These are phyloP conservation scores for Virgularia gustaviana DNA, from an alignment of 92 coral and sea anemone species.

Conservation along the genomic window DNA sequence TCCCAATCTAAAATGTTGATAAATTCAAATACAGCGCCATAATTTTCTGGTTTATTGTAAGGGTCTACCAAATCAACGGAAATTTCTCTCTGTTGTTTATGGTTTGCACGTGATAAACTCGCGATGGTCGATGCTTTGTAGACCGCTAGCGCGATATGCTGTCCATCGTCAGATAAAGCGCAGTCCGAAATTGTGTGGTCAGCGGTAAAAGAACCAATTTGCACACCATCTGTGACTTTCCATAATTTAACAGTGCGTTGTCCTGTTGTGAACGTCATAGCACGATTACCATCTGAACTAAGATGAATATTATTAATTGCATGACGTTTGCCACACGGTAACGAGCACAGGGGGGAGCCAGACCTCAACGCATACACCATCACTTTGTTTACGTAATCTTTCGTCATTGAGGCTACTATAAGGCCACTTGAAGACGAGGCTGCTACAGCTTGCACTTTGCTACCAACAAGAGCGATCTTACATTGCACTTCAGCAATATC, in stretches of 20 bases:
- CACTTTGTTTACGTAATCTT: conserved; percentile 71
- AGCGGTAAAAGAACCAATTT: conserved; percentile 85
- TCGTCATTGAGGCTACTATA: conserved; percentile 71
- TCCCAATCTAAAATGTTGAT: conserved; percentile 78
- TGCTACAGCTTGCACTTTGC: conserved; percentile 80
- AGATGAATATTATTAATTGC: conserved; percentile 77
- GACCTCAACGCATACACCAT: conserved; percentile 77
- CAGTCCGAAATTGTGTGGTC: conserved; percentile 96
- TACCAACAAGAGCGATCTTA: conserved; percentile 76
- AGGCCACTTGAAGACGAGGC: conserved; percentile 84
- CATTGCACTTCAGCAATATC: conserved; percentile 84
- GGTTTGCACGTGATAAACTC: conserved; percentile 79
- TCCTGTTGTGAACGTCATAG: conserved; percentile 69
- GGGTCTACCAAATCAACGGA: conserved; percentile 92
- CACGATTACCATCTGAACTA: conserved; percentile 80
- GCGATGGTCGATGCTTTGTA: conserved; percentile 93
- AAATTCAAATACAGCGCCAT: conserved; percentile 96
- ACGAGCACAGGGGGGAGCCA: conserved; percentile 62
- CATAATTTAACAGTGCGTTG: conserved; percentile 87
- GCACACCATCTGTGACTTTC: conserved; percentile 72
- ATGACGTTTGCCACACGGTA: conserved; percentile 80
- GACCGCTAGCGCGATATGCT: conserved; percentile 92
- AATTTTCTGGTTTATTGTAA: conserved; percentile 86
- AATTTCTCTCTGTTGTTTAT: conserved; percentile 85
- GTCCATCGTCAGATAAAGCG: conserved; percentile 90